Conservation (phyloP, 1,140 invertebrate genomes). For the Zophobas morio region DNA sequence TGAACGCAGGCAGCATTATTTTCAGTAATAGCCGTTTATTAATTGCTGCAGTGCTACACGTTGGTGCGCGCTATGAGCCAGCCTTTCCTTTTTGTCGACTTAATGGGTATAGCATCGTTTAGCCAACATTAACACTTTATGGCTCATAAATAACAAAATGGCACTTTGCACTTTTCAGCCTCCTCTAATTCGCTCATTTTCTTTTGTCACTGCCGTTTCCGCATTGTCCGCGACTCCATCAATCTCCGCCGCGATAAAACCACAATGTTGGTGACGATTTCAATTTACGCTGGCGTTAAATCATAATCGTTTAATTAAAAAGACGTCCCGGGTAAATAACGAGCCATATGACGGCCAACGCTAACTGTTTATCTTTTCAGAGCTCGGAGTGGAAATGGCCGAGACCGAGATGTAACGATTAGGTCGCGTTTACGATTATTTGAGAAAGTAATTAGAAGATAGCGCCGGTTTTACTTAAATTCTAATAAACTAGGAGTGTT, state of each 20-base stretch:
- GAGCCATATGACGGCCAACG: conserved; percentile 25
- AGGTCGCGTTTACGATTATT: conserved; percentile 38
- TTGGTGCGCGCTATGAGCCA: conserved; percentile 11
- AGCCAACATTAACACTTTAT: conserved; percentile 41
- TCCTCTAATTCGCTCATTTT: conserved; percentile 33
- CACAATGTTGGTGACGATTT: background rate
- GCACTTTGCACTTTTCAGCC: conserved; percentile 24
- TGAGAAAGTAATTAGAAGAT: conserved; percentile 24
- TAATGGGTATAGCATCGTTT: conserved; percentile 34
- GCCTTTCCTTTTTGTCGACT: conserved; percentile 23
- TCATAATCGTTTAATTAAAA: conserved; percentile 39
- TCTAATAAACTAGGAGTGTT: conserved; percentile 5
- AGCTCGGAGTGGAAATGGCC: conserved; percentile 7
- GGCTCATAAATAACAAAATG: conserved; percentile 46
- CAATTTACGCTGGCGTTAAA: conserved; percentile 13
- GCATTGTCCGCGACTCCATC: conserved; percentile 8
- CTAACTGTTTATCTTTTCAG: conserved; percentile 31
- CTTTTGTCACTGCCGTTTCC: conserved; percentile 7
- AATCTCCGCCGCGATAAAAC: conserved; percentile 10
- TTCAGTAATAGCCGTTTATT: conserved; percentile 42
- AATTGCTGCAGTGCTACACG: conserved; percentile 34
- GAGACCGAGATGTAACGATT: conserved; percentile 23
- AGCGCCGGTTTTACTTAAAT: conserved; percentile 30
- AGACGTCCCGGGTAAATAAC: conserved; percentile 28
- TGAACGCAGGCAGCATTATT: conserved; percentile 38